phyloP scores from a whole-genome alignment of 2,797 vertebrate genomes.

The Podarcis siculus region DNA sequence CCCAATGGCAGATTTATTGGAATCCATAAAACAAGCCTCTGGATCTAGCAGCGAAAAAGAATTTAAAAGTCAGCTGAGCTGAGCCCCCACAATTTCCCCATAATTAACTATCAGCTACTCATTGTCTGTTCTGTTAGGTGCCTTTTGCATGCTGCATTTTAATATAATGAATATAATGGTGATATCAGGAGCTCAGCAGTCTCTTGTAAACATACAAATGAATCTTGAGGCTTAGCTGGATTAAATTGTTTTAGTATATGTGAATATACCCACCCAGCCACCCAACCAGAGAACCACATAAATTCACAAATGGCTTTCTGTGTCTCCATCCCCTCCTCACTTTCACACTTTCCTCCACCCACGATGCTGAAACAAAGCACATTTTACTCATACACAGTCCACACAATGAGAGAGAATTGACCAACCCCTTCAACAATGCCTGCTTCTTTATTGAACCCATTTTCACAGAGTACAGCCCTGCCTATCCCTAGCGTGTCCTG shows the following conservation, averaged over 20 bases:
- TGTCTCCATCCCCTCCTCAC: neutral
- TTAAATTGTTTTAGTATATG: slow-evolving; percentile 43
- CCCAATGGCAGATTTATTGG: slow-evolving; percentile 61
- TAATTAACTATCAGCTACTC: slow-evolving; percentile 69
- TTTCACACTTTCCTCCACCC: neutral
- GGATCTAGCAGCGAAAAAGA: slow-evolving; percentile 63
- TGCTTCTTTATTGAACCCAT: neutral
- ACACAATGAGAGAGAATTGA: no score
- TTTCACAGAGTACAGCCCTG: neutral
- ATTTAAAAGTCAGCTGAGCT: slow-evolving; percentile 66
- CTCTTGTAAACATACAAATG: slow-evolving; percentile 66
- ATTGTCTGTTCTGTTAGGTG: slow-evolving; percentile 59
- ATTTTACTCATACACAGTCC: neutral
- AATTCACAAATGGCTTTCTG: neutral
- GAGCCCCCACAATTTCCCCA: slow-evolving; percentile 54
- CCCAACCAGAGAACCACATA: neutral
- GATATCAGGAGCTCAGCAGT: slow-evolving; percentile 57
- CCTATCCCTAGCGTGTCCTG: no score
- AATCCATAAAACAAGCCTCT: slow-evolving; percentile 66
- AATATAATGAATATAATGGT: slow-evolving; percentile 47
- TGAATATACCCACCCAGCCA: neutral
- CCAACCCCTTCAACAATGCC: neutral
- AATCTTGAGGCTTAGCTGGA: slow-evolving; percentile 64
- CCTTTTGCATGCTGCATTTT: slow-evolving; percentile 59
- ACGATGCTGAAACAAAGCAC: neutral